Evolutionary conservation across 2,113 vertebrate genomes (phyloP), one percentile per base, ranked within the genome.

Genomic region (Pedionomus torquatus): DNA sequence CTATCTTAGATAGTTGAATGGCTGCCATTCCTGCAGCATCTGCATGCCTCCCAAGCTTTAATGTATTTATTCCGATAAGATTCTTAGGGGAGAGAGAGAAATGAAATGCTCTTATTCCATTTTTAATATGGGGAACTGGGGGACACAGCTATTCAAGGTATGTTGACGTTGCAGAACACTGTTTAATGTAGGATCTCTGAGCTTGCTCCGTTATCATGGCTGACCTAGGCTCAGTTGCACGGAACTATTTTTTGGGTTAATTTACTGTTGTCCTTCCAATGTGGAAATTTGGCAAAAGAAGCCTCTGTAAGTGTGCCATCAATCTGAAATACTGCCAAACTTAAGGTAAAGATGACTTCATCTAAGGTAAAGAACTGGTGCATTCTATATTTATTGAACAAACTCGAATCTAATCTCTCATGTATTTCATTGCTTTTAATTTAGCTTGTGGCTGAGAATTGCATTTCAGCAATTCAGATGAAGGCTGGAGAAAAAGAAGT

Each of bases 21-120:
- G 41, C 83, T 96, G 83, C 89, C 31, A 21, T 89, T 90, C 26
- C 69, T 76, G 81, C 61, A 89, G 90, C 65, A 89, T 90, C 71
- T 88, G 71, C 87, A 72, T 74, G 24, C 43, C 33, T 93, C 71
- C 51, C 43, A 86, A 86, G 55, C 79, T 92, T 88, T 58, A 71
- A 63, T 60, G 10, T 68, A 75, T 92, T 96, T 95, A 26, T 81
- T 93, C 66, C 2, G 4, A 31, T 83, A 75, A 83, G 44, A 83
- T 55, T 75, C 54, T 35, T 80, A 57, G 60, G 39, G 25, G 35
- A 85, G 55, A 37, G 17, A 70, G 17, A 20, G 19, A 68, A 66
- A 77, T 46, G 19, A 68, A 66, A 77, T 46, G 23, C 18, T 94
- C 11, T 81, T 86, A 48, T 4, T 96, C 35, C 26, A 12, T 83